These are phyloP conservation scores for Zelleria hepariella DNA, from an alignment of 2,888 invertebrate species.

Conservation along the genomic window DNA sequence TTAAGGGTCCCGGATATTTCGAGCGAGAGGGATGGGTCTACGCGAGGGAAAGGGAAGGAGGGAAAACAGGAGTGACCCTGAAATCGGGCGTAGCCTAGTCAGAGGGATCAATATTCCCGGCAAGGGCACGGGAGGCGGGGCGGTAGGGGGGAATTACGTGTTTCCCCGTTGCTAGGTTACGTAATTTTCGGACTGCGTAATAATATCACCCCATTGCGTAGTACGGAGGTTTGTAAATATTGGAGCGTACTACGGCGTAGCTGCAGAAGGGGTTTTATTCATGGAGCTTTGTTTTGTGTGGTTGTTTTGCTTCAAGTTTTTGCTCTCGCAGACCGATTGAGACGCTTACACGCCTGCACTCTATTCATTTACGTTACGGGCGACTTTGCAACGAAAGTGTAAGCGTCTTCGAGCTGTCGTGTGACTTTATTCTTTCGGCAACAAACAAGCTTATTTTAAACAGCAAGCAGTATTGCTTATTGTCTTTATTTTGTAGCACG, in stretches of 20 bases:
- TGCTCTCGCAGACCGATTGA: neutral
- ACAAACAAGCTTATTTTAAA: no score
- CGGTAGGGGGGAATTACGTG: conserved; percentile 7
- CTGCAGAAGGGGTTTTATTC: neutral
- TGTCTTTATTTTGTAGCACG: no score
- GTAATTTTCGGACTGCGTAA: neutral
- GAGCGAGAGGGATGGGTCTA: conserved; percentile 21
- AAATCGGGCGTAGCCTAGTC: conserved; percentile 25
- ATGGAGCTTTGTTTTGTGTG: neutral
- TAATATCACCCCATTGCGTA: neutral
- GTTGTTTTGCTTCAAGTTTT: neutral
- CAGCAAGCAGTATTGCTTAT: no score
- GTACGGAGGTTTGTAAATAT: neutral
- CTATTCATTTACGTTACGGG: neutral
- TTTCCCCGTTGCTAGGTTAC: conserved; percentile 1
- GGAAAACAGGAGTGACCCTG: conserved; percentile 49
- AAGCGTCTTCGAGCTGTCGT: no score
- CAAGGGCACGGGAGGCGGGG: conserved; percentile 13
- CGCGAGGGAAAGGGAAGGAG: conserved; percentile 23
- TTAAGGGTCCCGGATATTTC: neutral
- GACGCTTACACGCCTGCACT: neutral
- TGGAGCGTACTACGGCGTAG: neutral
- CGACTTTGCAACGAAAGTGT: no score
- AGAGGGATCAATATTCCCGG: conserved; percentile 33
- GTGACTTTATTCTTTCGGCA: no score